Percentiles rank a stretch among this genome's conserved stretches.
phyloP scores from a whole-genome alignment of 2,113 vertebrate genomes.

The Colinus virginianus region DNA sequence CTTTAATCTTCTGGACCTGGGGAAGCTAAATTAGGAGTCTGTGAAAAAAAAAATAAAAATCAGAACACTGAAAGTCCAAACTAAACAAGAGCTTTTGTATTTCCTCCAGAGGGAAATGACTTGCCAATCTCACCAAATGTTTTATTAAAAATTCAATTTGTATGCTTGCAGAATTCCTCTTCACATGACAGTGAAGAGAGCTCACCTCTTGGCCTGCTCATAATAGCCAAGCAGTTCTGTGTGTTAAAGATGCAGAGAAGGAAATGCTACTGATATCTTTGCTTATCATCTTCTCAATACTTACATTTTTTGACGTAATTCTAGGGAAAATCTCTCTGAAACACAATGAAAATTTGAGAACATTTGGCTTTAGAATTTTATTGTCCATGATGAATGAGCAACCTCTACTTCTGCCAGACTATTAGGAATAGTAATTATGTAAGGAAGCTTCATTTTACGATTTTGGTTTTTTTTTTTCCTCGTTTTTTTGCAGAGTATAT shows the following conservation, averaged over 20 bases:
- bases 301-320: neutral
- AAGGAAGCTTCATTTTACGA: neutral
- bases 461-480: neutral
- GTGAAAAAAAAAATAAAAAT: constrained; percentile 47
- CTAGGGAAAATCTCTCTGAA: neutral
- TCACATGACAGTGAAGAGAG: neutral
- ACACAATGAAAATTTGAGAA: neutral
- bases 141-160: constrained; percentile 68
- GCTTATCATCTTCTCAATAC: neutral
- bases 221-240: neutral
- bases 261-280: neutral
- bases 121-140: constrained; percentile 24
- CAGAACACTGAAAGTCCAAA: constrained; percentile 27
- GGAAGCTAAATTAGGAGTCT: constrained; percentile 49
- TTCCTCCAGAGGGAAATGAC: constrained; percentile 4
- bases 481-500: neutral
- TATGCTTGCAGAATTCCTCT: constrained; percentile 56
- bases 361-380: neutral
- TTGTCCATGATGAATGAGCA: neutral
- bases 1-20: neutral
- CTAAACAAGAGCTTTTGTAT: neutral
- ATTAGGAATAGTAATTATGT: neutral
- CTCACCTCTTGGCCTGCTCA: neutral
- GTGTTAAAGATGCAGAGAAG: neutral
- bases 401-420: neutral